phyloP scores from a whole-genome alignment of 2,113 vertebrate genomes.

The Hemichromis elongatus region DNA sequence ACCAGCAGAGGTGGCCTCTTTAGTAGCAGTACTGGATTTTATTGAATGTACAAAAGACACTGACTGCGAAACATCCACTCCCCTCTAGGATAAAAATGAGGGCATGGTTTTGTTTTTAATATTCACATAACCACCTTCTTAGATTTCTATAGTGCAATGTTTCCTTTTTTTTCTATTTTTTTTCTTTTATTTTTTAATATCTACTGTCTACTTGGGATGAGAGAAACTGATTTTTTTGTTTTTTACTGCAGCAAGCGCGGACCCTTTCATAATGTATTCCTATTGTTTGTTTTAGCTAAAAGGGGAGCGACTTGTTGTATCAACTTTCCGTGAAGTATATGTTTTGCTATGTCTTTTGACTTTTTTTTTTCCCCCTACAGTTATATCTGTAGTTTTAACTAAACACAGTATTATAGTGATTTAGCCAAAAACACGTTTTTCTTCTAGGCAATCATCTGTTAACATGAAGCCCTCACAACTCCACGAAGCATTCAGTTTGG shows the following conservation, averaged over 20 bases:
- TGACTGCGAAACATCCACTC: not conserved
- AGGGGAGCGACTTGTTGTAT: not conserved
- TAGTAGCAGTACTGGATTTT: constrained; percentile 49
- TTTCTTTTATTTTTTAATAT: not conserved
- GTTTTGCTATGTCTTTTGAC: not conserved
- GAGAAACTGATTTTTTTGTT: not conserved
- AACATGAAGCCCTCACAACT: not conserved
- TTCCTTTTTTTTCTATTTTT: not conserved
- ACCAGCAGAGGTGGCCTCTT: constrained; percentile 47
- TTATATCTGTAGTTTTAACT: not conserved
- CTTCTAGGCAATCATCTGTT: not conserved
- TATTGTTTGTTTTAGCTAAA: constrained; percentile 2
- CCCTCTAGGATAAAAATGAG: not conserved
- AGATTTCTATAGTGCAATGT: not conserved
- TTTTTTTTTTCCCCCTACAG: not conserved
- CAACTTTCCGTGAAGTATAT: not conserved
- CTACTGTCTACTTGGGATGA: not conserved
- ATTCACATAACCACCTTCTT: not conserved
- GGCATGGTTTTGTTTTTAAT: not conserved
- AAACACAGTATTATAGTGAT: not conserved
- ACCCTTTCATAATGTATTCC: not conserved
- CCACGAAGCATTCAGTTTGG: not conserved
- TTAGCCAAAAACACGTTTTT: not conserved
- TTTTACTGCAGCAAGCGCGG: not conserved
- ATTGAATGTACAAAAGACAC: constrained; percentile 53